Percentiles rank a stretch among this genome's conserved stretches.
phyloP scores from a whole-genome alignment of 2,888 invertebrate genomes.

The Chironomus riparius region DNA sequence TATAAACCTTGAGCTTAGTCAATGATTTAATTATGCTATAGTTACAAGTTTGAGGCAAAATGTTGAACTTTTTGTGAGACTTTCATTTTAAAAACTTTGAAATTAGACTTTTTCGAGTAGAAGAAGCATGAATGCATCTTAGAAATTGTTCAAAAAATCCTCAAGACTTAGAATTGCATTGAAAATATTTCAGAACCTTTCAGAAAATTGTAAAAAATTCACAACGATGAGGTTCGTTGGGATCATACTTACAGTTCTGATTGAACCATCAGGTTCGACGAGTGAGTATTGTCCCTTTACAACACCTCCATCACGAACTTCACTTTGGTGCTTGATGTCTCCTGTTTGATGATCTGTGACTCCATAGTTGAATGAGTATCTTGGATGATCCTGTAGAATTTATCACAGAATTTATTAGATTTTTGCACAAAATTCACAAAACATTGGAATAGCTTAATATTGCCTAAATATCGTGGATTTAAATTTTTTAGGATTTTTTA shows the following conservation, averaged over 20 bases:
- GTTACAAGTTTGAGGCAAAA: too few relatives aligned
- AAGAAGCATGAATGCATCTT: too few relatives aligned
- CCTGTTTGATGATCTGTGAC: conserved; percentile 42
- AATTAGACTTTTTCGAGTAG: too few relatives aligned
- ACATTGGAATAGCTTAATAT: not conserved
- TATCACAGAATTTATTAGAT: not conserved
- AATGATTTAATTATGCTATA: too few relatives aligned
- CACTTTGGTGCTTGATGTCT: conserved; percentile 43
- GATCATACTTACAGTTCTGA: conserved; percentile 33
- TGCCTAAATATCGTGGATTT: not conserved
- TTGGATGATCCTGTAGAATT: conserved; percentile 38
- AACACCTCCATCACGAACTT: conserved; percentile 43
- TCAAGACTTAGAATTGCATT: too few relatives aligned
- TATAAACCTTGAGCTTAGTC: too few relatives aligned
- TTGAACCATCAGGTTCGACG: conserved; percentile 43
- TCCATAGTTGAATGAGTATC: conserved; percentile 43
- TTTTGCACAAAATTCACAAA: not conserved
- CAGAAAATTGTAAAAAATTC: too few relatives aligned
- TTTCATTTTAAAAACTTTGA: too few relatives aligned
- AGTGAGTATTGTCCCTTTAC: conserved; percentile 44
- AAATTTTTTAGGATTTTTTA: not conserved
- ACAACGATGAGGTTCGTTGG: too few relatives aligned
- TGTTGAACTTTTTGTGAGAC: too few relatives aligned
- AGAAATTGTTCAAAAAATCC: too few relatives aligned
- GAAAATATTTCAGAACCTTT: too few relatives aligned